Percentiles rank a stretch among this genome's conserved stretches.
These are phyloP conservation scores for Vanessa cardui DNA, from an alignment of 2,888 invertebrate genomes.

Conservation along the genomic window DNA sequence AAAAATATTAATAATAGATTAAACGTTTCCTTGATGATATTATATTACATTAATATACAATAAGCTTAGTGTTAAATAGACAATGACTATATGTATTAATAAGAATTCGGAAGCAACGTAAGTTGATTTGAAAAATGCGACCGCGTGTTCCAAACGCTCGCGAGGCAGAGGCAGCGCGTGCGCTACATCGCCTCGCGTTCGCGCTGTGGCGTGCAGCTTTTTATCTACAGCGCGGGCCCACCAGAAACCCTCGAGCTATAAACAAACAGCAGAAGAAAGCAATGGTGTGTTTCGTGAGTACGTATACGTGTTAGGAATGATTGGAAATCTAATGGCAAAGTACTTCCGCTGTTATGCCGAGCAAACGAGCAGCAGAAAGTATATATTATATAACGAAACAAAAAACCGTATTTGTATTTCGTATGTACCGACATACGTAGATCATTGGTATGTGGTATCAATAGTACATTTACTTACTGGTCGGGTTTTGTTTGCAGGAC, in stretches of 20 bases:
- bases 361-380: too few relatives aligned
- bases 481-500: too few relatives aligned
- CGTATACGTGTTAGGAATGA: neutral
- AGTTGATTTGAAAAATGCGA: slow-evolving; percentile 57
- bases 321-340: neutral
- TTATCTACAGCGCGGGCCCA: slow-evolving; percentile 83
- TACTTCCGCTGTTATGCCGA: too few relatives aligned
- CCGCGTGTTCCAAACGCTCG: slow-evolving; percentile 53
- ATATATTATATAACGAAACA: too few relatives aligned
- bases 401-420: too few relatives aligned
- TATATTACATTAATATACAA: neutral
- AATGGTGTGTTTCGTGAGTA: slow-evolving; percentile 50
- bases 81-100: neutral
- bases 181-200: slow-evolving; percentile 88
- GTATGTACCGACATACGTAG: too few relatives aligned
- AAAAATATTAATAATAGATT: too few relatives aligned
- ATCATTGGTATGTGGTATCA: too few relatives aligned
- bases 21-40: too few relatives aligned
- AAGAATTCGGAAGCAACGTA: neutral
- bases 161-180: slow-evolving; percentile 81
- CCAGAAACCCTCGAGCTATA: slow-evolving; percentile 40
- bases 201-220: slow-evolving; percentile 89
- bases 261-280: slow-evolving; percentile 30
- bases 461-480: too few relatives aligned
- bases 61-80: neutral